These are phyloP conservation scores for Torymus texanus DNA, from an alignment of 2,888 invertebrate genomes.

Conservation along the genomic window DNA sequence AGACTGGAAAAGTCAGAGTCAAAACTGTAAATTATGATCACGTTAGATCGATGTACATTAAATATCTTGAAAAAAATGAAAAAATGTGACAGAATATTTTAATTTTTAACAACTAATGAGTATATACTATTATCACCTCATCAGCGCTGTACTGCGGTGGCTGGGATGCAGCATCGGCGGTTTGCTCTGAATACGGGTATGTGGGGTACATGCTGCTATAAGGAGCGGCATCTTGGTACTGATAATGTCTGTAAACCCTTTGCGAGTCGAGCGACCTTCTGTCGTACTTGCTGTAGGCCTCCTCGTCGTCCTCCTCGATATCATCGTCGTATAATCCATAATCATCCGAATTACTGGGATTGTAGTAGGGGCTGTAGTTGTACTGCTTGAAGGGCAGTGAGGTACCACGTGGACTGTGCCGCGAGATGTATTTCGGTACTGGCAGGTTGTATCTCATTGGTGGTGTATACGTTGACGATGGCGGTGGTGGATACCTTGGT, in stretches of 20 bases:
- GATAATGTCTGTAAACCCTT: constrained; percentile 3
- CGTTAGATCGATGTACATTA: neutral
- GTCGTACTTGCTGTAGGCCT: neutral
- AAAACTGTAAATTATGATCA: neutral
- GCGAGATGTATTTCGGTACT: too few species aligned
- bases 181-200: neutral
- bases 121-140: constrained; percentile 7
- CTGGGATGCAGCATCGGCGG: too few species aligned
- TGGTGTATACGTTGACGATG: too few species aligned
- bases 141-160: neutral
- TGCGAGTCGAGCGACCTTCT: neutral
- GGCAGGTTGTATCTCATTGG: too few species aligned
- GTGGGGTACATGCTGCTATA: neutral
- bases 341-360: too few species aligned
- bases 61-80: neutral
- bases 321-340: neutral
- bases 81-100: too few species aligned
- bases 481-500: too few species aligned
- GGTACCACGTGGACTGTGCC: too few species aligned
- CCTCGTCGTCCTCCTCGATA: constrained; percentile 11
- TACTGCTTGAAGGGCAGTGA: too few species aligned
- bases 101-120: too few species aligned
- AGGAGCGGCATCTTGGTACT: neutral
- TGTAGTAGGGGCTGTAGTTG: too few species aligned
- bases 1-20: neutral